Base-by-base conservation (phyloP, 2,113 vertebrate species). In the Aramus guarauna region DNA sequence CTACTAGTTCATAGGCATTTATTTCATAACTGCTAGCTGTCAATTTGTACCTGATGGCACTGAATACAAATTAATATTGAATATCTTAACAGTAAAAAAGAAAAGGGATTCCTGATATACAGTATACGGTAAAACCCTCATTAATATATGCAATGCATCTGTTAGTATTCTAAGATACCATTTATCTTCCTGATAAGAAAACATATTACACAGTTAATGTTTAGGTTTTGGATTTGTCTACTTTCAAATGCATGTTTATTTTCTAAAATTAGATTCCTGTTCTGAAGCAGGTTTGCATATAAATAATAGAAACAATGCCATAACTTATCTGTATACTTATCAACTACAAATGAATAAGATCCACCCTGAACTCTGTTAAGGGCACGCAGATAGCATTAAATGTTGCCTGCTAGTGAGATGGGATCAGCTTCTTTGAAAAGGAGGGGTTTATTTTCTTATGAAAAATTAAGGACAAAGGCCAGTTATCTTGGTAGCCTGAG, bases 51-150 rank as follows among this genome's bases (percentile, higher is more conserved):
- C 87, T 79, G 83, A 95, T 90, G 87, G 86, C 91, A 86, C 55
- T 36, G 96, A 97, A 96, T 97, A 75, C 74, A 96, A 97, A 98
- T 95, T 94, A 94, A 97, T 95, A 97, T 90, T 81, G 94, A 97
- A 97, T 96, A 92, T 78, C 92, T 94, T 88, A 96, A 96, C 94
- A 92, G 88, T 90, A 96, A 91, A 96, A 91, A 96, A 94, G 84
- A 93, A 92, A 82, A 73, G 62, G 72, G 71, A 69, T 94, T 95
- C 90, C 83, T 90, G 83, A 88, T 81, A 81, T 67, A 90, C 53
- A 80, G 63, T 36, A 75, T 63, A 91, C 12, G 15, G 74, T 87
- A 96, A 93, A 95, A 24, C 50, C 22, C 52, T 95, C 85, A 91
- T 75, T 89, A 92, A 81, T 94, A 91, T 58, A 71, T 73, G 78